These are phyloP conservation scores for Amaurobius ferox DNA, from an alignment of 2,888 invertebrate genomes.

Conservation along the genomic window DNA sequence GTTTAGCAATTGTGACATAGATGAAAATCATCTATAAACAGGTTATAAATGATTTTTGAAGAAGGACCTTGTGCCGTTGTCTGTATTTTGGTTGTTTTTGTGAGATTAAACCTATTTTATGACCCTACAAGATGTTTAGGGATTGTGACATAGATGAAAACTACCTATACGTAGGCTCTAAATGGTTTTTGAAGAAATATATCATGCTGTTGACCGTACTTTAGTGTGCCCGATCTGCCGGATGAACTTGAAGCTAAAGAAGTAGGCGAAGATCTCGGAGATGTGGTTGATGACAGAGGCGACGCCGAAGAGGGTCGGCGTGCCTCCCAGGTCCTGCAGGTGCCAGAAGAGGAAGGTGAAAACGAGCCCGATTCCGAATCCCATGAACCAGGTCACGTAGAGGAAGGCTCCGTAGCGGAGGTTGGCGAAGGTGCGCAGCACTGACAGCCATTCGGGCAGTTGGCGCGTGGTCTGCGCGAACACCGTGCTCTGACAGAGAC, in stretches of 20 bases:
- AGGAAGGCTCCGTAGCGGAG: conserved; percentile 93
- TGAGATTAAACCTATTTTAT: no score
- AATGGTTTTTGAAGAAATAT: no score
- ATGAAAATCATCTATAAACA: no score
- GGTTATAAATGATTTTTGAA: no score
- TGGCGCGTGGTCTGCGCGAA: conserved; percentile 93
- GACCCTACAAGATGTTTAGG: no score
- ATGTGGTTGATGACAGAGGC: conserved; percentile 99
- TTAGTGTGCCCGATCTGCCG: conserved; percentile 96
- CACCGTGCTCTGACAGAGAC: conserved; percentile 82
- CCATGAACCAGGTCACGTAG: conserved; percentile 99
- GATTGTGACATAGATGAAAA: no score
- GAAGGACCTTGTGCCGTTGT: no score
- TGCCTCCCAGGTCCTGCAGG: conserved; percentile 92
- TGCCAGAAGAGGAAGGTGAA: conserved; percentile 89
- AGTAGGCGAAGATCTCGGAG: conserved; percentile 98
- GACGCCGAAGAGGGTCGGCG: conserved; percentile 97
- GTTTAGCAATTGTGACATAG: no score
- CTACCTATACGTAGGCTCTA: no score
- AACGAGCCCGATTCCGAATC: conserved; percentile 98
- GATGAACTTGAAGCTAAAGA: conserved; percentile 97
- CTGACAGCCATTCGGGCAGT: conserved; percentile 95
- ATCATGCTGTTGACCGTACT: conserved; percentile 79
- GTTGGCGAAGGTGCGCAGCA: conserved; percentile 91
- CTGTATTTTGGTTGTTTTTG: no score